These are phyloP conservation scores for Cynaeus angustus DNA, from an alignment of 2,888 invertebrate genomes.

Conservation along the genomic window DNA sequence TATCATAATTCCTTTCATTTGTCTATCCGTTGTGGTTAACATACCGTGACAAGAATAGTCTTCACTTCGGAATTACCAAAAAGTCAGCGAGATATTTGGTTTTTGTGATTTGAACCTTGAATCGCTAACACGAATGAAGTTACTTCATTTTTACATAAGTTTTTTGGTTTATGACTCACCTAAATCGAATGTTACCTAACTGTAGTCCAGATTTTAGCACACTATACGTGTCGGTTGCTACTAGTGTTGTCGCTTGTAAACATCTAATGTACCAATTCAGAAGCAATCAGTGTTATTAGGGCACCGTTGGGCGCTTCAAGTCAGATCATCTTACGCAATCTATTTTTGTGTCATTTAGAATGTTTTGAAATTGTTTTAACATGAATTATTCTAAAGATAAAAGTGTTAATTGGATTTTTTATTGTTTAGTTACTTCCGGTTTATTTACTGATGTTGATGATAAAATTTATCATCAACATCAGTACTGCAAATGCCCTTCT, in stretches of 20 bases:
- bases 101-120: too few relatives aligned
- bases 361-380: background rate
- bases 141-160: background rate
- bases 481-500: too few relatives aligned
- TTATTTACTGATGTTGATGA: too few relatives aligned
- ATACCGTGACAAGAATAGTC: too few relatives aligned
- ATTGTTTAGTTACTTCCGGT: too few relatives aligned
- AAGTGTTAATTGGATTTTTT: too few relatives aligned
- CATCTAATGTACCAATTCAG: constrained; percentile 44
- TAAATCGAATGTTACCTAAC: constrained; percentile 14
- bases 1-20: too few relatives aligned
- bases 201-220: constrained; percentile 13
- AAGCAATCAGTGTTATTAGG: constrained; percentile 46
- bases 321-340: constrained; percentile 4
- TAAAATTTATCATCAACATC: too few relatives aligned
- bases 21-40: too few relatives aligned
- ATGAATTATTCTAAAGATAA: background rate
- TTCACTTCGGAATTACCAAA: too few relatives aligned
- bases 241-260: constrained; percentile 33
- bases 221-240: constrained; percentile 6
- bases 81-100: too few relatives aligned
- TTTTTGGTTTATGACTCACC: constrained; percentile 20
- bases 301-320: constrained; percentile 29
- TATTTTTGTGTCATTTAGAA: background rate
- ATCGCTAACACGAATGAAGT: too few relatives aligned